Base-by-base conservation (phyloP, 1,140 invertebrate genomes). In the Neodiprion fabricii region DNA sequence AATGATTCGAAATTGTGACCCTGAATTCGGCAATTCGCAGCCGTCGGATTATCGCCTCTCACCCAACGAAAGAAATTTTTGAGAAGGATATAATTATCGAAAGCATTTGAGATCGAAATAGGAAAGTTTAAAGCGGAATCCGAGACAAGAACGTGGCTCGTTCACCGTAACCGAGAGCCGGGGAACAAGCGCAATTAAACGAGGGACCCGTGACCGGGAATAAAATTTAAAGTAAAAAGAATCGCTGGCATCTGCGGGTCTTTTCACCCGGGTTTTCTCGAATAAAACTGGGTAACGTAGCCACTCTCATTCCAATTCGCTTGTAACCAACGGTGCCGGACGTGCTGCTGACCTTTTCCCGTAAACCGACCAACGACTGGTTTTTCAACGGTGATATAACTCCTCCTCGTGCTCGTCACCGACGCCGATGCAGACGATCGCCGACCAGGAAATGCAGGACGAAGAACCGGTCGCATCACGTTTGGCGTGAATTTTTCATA, bases 401-500 rank as follows among this genome's bases (percentile, higher is more conserved):
- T 40, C 28, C 28, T 40, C 28, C 1, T 40, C 28, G 28, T 40
- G 28, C 28, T 40, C 28, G 28, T 40, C 28, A 40, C 28, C 28
- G 28, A 40, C 28, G 28, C 28, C 28, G 28, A 40, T 40, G 28
- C 28, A 40, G 28, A 40, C 28, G 28, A 40, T 40, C 28, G 2
- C 28, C 28, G 28, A 40, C 28, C 28, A 40, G 28, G 28, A 40
- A 40, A 40, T 40, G 53, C 11, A 61, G 53, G 53, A 8, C 1
- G 53, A 40, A 40, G 28, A 40, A 40, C 2, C 28, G 28, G 28
- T 40, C 2, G 28, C n/a, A 4, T 61, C 11, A 61, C 4, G 53
- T 2, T 12, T 12, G n/a, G 53, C 53, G 74, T 82, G 82, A 82
- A 83, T 81, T 81, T 83, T 83, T 83, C 81, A 82, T 81, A 80